A percentile compares a stretch with the other conserved stretches of the same genome.
Conservation (phyloP, 1,140 invertebrate genomes). For the Magallana angulata region DNA sequence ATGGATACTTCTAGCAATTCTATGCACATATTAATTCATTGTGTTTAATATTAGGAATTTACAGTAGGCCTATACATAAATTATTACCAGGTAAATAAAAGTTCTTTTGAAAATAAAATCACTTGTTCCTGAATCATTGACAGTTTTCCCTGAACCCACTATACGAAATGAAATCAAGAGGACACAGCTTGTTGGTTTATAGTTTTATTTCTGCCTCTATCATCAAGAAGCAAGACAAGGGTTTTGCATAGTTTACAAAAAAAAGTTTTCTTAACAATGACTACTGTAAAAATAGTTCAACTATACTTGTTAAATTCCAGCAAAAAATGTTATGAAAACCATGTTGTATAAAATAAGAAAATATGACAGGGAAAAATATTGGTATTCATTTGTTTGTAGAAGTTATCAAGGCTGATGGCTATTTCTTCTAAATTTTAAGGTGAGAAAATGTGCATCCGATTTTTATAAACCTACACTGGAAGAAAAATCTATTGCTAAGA, state of each 20-base stretch:
- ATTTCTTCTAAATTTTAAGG: background rate
- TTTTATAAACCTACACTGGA: background rate
- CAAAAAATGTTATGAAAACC: slow-evolving; percentile 21
- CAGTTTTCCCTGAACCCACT: background rate
- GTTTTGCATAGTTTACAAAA: slow-evolving; percentile 37
- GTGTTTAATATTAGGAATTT: too few species aligned
- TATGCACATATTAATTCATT: too few species aligned
- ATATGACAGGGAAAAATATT: background rate
- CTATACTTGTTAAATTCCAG: slow-evolving; percentile 38
- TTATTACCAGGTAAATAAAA: too few species aligned
- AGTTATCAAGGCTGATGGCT: slow-evolving; percentile 7
- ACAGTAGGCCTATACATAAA: too few species aligned
- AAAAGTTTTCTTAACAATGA: slow-evolving; percentile 12
- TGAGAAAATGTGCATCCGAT: background rate
- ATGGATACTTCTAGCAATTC: too few species aligned
- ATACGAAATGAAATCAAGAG: background rate
- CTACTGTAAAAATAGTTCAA: slow-evolving; percentile 38
- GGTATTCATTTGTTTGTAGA: background rate
- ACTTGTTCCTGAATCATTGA: too few species aligned
- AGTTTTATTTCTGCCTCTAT: slow-evolving; percentile 32
- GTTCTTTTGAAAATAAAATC: too few species aligned
- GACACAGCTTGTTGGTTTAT: background rate
- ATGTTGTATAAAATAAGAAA: slow-evolving; percentile 14
- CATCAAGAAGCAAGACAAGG: slow-evolving; percentile 5
- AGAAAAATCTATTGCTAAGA: slow-evolving; percentile 1